Conservation (phyloP, 2,888 invertebrate genomes). For the Limnephilus rhombicus region DNA sequence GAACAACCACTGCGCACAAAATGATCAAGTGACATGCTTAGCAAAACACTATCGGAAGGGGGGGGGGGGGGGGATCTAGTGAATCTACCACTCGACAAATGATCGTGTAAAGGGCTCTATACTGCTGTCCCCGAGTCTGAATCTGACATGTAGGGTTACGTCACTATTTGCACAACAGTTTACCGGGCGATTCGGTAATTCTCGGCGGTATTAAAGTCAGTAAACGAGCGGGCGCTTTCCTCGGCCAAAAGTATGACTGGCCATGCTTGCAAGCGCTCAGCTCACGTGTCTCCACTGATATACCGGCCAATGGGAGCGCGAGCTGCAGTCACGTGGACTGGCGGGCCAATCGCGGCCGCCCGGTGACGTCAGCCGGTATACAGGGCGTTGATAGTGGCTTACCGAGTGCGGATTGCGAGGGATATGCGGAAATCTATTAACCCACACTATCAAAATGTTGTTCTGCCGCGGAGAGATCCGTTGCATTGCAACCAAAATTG, state of each 20-base stretch:
- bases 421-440: neutral
- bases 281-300: slow-evolving; percentile 60
- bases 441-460: neutral
- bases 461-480: neutral
- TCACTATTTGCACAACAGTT: slow-evolving; percentile 41
- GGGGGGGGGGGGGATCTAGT: slow-evolving; percentile 15
- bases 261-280: slow-evolving; percentile 58
- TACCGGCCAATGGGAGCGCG: slow-evolving; percentile 69
- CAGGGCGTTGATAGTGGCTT: slow-evolving; percentile 61
- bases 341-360: slow-evolving; percentile 69
- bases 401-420: neutral
- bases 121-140: slow-evolving; percentile 25
- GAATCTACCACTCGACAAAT: slow-evolving; percentile 9
- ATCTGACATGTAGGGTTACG: slow-evolving; percentile 27
- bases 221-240: slow-evolving; percentile 50
- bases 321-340: slow-evolving; percentile 73
- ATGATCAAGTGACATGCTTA: slow-evolving; percentile 62
- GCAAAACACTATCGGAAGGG: slow-evolving; percentile 53
- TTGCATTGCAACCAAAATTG: neutral
- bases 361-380: slow-evolving; percentile 58
- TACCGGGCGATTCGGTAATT: slow-evolving; percentile 22
- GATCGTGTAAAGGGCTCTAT: slow-evolving; percentile 40
- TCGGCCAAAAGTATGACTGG: slow-evolving; percentile 56
- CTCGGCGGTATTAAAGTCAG: slow-evolving; percentile 22
- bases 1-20: slow-evolving; percentile 62